A percentile compares a stretch with the other conserved stretches of the same genome.
Conservation (phyloP, 2,888 invertebrate genomes). For the Tigriopus californicus region DNA sequence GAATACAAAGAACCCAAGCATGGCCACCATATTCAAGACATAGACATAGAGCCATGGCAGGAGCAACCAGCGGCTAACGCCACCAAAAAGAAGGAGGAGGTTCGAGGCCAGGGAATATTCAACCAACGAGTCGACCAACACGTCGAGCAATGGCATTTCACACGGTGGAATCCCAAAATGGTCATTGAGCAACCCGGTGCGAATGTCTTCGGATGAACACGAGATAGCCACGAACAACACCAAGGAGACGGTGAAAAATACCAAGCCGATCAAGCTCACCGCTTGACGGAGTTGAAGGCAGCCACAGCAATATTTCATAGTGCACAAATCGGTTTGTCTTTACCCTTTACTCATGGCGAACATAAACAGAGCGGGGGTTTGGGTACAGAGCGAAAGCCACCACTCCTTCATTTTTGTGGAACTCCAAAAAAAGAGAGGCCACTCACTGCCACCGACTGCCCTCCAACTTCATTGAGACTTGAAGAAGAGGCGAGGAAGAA, state of each 20-base stretch:
- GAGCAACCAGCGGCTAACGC: constrained; percentile 11
- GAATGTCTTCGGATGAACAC: constrained; percentile 13
- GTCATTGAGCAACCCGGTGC: constrained; percentile 1
- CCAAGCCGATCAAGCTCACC: background rate
- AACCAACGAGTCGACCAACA: constrained; percentile 4
- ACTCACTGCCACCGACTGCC: no score
- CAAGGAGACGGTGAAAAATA: background rate
- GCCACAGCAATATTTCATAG: constrained; percentile 2
- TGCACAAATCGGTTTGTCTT: background rate
- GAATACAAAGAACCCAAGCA: no score
- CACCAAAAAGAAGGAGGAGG: constrained; percentile 2
- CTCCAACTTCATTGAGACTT: no score
- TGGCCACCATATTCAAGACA: background rate
- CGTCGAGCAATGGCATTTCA: constrained; percentile 3
- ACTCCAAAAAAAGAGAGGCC: no score
- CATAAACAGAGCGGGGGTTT: no score
- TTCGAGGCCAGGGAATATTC: constrained; percentile 13
- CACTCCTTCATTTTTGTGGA: no score
- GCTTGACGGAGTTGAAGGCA: background rate
- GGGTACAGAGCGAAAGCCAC: no score
- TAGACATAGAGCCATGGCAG: constrained; percentile 13
- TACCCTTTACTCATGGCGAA: no score
- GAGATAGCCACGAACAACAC: constrained; percentile 9
- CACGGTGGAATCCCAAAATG: constrained; percentile 10
- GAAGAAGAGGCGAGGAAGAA: no score